Evolutionary conservation across 2,113 vertebrate genomes (phyloP), one percentile per base, ranked within the genome.

Genomic region (Oryctolagus cuniculus): DNA sequence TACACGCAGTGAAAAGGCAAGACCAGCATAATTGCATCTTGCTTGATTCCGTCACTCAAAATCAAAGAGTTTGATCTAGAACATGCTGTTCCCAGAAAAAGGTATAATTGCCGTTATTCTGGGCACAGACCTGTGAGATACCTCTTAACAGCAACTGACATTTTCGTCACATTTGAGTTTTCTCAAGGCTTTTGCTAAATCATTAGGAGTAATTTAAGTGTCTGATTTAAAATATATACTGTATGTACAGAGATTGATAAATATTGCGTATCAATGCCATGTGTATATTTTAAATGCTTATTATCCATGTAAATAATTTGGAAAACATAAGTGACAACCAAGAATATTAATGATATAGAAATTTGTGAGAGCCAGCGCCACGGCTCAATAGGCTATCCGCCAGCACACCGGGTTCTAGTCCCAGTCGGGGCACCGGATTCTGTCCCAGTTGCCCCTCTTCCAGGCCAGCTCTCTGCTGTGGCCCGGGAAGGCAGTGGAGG

Each of bases 271-370:
- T 94, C 24, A 51, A 19, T 66, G 31, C 36, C 44, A n/a, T 53
- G 16, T 77, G 17, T 85, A 74, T 69, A 53, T 75, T 82, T 84
- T 85, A 87, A 72, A 75, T 69, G 22, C 2, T 49, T 66, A 88
- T 55, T 53, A 72, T n/a, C 44, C 53, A 79, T 80, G 16, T 67
- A 81, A 87, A 55, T 91, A 80, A 80, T 77, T 95, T 73, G 63
- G 74, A 95, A 89, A 73, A 77, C 3, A 82, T 77, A 77, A 91
- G 51, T 78, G 79, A 82, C 19, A 90, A 36, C 49, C 25, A 64
- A n/a, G 19, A 92, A 73, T 82, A 22, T 29, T 92, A 72, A 74
- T 85, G 29, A 93, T 85, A 61, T 74, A 73, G 11, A 44, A 86
- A 51, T 66, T 51, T 77, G 73, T 77, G 58, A 38, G 51, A n/a